Percentiles rank a stretch among this genome's conserved stretches.
Conservation (phyloP, 2,888 invertebrate species). For the Dolichopus griseipennis region DNA sequence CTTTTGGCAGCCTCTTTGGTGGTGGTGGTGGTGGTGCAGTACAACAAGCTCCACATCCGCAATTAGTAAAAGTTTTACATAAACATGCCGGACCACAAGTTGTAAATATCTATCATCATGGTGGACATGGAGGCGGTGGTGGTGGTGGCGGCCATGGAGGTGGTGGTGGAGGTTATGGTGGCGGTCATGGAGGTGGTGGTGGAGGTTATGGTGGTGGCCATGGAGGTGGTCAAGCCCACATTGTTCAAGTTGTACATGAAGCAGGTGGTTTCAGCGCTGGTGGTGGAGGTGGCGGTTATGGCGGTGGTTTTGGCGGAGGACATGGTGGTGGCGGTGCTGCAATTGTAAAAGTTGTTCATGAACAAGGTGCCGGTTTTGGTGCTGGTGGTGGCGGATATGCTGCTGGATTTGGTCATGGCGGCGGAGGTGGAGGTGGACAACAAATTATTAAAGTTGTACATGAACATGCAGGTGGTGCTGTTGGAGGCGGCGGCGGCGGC, state of each 20-base stretch:
- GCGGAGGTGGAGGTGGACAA: neutral
- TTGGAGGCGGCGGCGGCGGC: neutral
- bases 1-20: neutral
- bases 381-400: neutral
- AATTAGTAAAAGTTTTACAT: neutral
- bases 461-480: neutral
- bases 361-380: neutral
- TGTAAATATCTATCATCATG: neutral
- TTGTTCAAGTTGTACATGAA: neutral
- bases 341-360: neutral
- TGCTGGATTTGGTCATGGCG: neutral
- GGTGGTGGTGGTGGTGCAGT: neutral
- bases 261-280: neutral
- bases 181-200: neutral
- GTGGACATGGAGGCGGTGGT: neutral
- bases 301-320: neutral
- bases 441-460: conserved; percentile 10
- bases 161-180: neutral
- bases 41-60: neutral
- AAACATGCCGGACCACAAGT: conserved; percentile 1
- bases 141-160: neutral
- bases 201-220: neutral
- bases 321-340: neutral
- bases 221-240: neutral
- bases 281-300: neutral